Percentiles rank a stretch among this genome's conserved stretches.
Evolutionary conservation across 2,113 vertebrate species (phyloP).

Genomic region (Porphyrio hochstetteri): DNA sequence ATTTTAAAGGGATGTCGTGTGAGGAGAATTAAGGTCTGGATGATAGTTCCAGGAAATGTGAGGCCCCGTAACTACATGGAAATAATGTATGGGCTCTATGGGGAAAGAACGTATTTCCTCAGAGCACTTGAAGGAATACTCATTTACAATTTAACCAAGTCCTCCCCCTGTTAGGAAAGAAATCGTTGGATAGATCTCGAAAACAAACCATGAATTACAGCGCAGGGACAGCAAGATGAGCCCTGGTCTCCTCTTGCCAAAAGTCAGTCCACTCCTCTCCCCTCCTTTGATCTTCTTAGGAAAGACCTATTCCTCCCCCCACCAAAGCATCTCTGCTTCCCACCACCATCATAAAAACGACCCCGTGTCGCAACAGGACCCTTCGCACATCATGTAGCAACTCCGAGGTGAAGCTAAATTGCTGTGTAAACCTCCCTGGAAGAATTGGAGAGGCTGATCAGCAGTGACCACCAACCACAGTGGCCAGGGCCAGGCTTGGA

Average conservation of each 20-base stretch:
- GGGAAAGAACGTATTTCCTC: conserved; percentile 68
- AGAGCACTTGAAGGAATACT: conserved; percentile 64
- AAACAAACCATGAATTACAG: conserved; percentile 68
- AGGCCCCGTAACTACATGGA: conserved; percentile 64
- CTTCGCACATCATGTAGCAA: neutral
- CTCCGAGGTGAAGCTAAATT: neutral
- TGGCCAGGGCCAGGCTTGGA: neutral
- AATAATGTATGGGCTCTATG: conserved; percentile 71
- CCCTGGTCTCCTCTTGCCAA: neutral
- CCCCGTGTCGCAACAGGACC: neutral
- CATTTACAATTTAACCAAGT: conserved; percentile 77
- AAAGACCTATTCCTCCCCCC: neutral
- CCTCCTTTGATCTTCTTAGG: conserved; percentile 18
- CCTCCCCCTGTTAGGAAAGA: conserved; percentile 35
- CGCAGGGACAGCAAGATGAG: neutral
- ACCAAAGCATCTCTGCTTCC: neutral
- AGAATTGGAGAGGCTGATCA: neutral
- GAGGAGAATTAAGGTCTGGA: conserved; percentile 76
- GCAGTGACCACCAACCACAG: neutral
- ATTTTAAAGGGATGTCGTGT: conserved; percentile 76
- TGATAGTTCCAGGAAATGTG: conserved; percentile 80
- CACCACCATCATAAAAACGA: neutral
- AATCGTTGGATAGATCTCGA: conserved; percentile 39
- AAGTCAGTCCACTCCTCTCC: conserved; percentile 32
- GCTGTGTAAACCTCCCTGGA: neutral